Base-by-base conservation (phyloP, 2,888 invertebrate species). In the Drosophila meridionalis region DNA sequence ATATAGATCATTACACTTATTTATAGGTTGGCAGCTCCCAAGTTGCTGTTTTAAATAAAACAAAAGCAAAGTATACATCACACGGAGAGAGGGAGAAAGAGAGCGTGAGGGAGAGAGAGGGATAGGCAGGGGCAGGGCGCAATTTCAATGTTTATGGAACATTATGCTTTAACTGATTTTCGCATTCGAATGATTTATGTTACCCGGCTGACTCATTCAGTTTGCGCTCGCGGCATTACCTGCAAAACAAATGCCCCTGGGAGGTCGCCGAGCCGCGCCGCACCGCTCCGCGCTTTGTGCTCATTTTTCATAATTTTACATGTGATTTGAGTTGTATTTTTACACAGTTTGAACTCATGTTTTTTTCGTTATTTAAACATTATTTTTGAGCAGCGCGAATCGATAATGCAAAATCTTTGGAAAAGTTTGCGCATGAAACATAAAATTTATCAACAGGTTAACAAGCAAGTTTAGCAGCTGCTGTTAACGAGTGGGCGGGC, bases 241-340 rank as follows among this genome's bases (percentile, higher is more conserved):
- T 71, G 67, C 9, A 64, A 64, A 66, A 30, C 50, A 70, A 74
- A 77, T 69, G 72, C 84, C 76, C 73, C 14, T 7, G 52, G 47
- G 52, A 36, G 50, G 75, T 20, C 20, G 20, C 20, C 20, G 20
- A 20, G 1, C 20, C 20, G 20, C 20, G 20, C 20, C 20, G 20
- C 20, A 20, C 20, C 20, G 20, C 20, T 0, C 20, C 82, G 69
- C 69, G 47, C 62, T 75, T 71, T 63, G 48, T 62, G 77, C 76
- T 83, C 88, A 77, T 90, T 86, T 88, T 86, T 87, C 87, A 87
- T 77, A 74, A 87, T 90, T 90, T 83, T 71, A 70, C 90, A 90
- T 77, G 79, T 74, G 80, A 86, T 86, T 89, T 85, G 83, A 78
- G 67, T 55, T 77, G 57, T 30, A 56, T 47, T 34, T 58, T 66